Base-by-base conservation (phyloP, 2,797 vertebrate genomes). In the Labroides dimidiatus region DNA sequence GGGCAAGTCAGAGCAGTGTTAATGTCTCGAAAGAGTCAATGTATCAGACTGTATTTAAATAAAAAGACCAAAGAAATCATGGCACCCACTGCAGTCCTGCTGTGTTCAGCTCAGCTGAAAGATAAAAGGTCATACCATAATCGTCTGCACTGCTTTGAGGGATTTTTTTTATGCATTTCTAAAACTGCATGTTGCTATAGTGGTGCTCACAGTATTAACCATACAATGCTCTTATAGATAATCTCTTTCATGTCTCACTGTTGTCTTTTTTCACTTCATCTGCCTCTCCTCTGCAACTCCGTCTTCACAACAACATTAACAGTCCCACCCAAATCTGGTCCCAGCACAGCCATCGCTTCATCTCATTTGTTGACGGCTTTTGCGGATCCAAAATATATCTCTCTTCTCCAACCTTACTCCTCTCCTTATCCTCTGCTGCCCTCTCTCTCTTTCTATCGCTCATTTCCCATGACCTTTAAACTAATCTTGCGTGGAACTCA, bases 391-490 rank as follows among this genome's bases (percentile, higher is more conserved):
- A 80, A 80, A 80, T 59, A 17, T 50, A 24, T 53, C 30, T 61
- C 52, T 68, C 49, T 20, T 64, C 58, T 64, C 72, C 45, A 45
- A 15, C 52, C 59, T 51, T 41, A 12, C 23, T 37, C 55, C 36
- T 37, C 50, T 23, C 55, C 33, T 50, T 36, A 39, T 48, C 41
- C 42, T 30, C 44, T 36, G 12, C 41, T 37, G 21, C 42, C 13
- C 37, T 13, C 36, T 42, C 47, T 52, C 12, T 24, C 51, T 42
- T 21, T 47, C 39, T 55, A 8, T 37, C 36, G 47, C 65, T 82
- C 55, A 68, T 80, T 80, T 67, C 50, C 65, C 43, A 51, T 90
- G 91, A 92, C 91, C 90, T 92, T 94, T 91, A 20, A 44, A 80
- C 72, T 88, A 91, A 92, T 90, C 67, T 68, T 80, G 79, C 64